Percentiles rank a stretch among this genome's conserved stretches.
Evolutionary conservation across 2,113 vertebrate species (phyloP).

Genomic region (Python bivittatus): DNA sequence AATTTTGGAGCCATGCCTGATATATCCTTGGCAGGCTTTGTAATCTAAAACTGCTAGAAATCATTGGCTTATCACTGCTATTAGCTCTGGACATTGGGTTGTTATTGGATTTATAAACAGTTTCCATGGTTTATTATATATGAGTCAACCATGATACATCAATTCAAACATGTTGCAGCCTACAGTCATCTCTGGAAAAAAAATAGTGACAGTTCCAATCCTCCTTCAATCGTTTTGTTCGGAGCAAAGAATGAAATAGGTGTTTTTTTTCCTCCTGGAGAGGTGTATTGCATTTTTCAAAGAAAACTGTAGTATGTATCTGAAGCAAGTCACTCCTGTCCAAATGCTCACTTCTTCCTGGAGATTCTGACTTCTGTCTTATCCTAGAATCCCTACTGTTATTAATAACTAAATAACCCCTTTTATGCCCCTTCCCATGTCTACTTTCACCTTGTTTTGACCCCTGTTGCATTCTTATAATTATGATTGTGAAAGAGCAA

Average conservation of each 20-base stretch:
- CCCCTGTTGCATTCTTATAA: too few relatives aligned
- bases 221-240: not conserved
- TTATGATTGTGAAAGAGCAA: not conserved
- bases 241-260: not conserved
- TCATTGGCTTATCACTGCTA: constrained; percentile 48
- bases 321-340: not conserved
- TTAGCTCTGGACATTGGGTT: not conserved
- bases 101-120: constrained; percentile 27
- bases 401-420: not conserved
- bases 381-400: not conserved
- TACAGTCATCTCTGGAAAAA: constrained; percentile 12
- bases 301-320: not conserved
- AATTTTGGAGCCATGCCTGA: constrained; percentile 51
- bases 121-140: constrained; percentile 14
- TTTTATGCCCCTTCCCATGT: not conserved
- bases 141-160: constrained; percentile 3
- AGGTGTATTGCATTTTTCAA: not conserved
- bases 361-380: not conserved
- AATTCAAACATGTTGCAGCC: constrained; percentile 27
- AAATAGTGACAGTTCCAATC: not conserved
- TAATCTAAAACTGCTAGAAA: constrained; percentile 58
- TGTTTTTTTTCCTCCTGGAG: not conserved
- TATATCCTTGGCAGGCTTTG: constrained; percentile 48
- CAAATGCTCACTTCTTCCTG: not conserved
- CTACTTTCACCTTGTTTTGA: not conserved